Evolutionary conservation across 2,797 vertebrate species (phyloP).

Genomic region (Limosa lapponica): DNA sequence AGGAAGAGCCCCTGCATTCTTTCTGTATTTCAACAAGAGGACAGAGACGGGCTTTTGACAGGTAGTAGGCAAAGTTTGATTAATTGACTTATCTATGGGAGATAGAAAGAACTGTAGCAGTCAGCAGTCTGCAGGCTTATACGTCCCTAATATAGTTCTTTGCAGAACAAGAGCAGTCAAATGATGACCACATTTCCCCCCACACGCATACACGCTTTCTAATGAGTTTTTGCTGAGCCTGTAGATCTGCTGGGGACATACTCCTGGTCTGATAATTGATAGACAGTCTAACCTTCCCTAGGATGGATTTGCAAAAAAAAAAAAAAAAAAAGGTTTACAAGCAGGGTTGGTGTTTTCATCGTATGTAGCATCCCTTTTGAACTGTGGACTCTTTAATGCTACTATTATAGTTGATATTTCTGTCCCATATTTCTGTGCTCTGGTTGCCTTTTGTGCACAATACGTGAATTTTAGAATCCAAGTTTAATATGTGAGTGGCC

Average conservation of each 20-base stretch:
- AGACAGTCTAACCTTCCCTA: background rate
- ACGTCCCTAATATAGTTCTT: constrained; percentile 25
- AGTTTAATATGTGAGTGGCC: background rate
- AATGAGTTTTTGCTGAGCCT: constrained; percentile 49
- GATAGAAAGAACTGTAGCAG: constrained; percentile 48
- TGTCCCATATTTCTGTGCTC: background rate
- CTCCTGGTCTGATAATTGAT: constrained; percentile 18
- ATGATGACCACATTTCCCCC: background rate
- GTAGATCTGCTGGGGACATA: background rate
- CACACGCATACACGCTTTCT: background rate
- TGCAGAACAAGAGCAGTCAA: constrained; percentile 13
- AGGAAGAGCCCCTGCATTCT: constrained; percentile 14
- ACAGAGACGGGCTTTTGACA: constrained; percentile 44
- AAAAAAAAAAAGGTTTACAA: background rate
- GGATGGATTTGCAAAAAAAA: background rate
- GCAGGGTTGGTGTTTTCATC: background rate
- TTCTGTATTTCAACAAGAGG: constrained; percentile 1
- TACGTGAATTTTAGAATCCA: background rate
- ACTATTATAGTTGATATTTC: background rate
- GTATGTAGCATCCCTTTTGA: background rate
- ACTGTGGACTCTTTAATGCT: background rate
- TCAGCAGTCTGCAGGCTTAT: constrained; percentile 34
- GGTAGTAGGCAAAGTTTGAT: constrained; percentile 61
- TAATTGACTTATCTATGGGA: constrained; percentile 66
- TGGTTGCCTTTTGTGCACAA: background rate